Conservation (phyloP, 2,113 vertebrate genomes). For the Microtus oregoni region DNA sequence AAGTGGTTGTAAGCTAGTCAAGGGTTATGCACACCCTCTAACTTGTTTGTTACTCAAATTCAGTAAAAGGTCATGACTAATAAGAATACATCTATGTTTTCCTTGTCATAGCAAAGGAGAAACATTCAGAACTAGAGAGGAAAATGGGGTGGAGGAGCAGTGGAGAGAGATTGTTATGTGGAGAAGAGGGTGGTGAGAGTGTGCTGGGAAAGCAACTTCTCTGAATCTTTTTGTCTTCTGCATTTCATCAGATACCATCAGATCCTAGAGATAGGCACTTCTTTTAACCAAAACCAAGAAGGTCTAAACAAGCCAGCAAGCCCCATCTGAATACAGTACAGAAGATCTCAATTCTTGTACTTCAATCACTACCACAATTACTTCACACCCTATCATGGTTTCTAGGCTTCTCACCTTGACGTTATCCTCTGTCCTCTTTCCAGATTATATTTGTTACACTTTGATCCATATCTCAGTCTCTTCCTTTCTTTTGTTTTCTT, state of each 20-base stretch:
- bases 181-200: neutral
- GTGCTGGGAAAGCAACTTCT: neutral
- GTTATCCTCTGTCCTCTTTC: neutral
- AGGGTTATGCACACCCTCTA: neutral
- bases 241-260: neutral
- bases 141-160: neutral
- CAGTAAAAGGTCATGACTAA: neutral
- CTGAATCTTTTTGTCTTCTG: neutral
- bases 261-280: neutral
- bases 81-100: neutral
- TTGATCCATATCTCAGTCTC: neutral
- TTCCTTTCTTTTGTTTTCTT: slow-evolving; percentile 6
- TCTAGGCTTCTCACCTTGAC: neutral
- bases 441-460: neutral
- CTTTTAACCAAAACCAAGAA: neutral
- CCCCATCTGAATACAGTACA: neutral
- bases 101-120: neutral
- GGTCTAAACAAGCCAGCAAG: neutral
- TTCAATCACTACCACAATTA: neutral
- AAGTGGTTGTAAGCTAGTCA: neutral
- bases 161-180: neutral
- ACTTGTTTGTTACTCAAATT: neutral
- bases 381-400: neutral
- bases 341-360: neutral
- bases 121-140: neutral